These are phyloP conservation scores for Lepeophtheirus nordmannii DNA, from an alignment of 2,888 invertebrate species.

Conservation along the genomic window DNA sequence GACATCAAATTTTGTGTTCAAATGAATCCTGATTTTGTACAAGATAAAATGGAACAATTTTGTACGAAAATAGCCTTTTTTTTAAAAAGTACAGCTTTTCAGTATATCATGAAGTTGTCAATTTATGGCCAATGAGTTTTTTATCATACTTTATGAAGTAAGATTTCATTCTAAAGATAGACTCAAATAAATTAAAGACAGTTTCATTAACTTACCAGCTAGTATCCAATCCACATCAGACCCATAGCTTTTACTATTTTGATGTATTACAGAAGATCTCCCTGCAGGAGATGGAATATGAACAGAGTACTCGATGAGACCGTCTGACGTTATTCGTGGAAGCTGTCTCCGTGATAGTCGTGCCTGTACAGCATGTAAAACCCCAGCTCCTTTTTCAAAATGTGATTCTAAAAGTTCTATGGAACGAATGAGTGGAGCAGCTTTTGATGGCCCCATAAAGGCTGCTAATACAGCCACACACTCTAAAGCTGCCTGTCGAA, in stretches of 20 bases:
- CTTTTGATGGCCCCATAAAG: constrained; percentile 44
- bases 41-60: too few relatives aligned
- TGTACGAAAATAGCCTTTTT: too few relatives aligned
- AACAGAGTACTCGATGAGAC: constrained; percentile 57
- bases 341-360: constrained; percentile 56
- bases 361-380: constrained; percentile 51
- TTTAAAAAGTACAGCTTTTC: too few relatives aligned
- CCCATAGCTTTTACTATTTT: constrained; percentile 33
- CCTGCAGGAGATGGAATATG: constrained; percentile 34
- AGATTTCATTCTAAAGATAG: too few relatives aligned
- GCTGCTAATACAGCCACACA: constrained; percentile 61
- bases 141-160: too few relatives aligned
- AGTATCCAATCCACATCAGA: constrained; percentile 63
- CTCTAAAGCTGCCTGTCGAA: constrained; percentile 60
- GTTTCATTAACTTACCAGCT: constrained; percentile 36
- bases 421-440: constrained; percentile 42
- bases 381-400: constrained; percentile 32
- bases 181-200: too few relatives aligned
- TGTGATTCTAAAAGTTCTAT: constrained; percentile 36
- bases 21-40: too few relatives aligned
- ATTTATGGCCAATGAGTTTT: too few relatives aligned
- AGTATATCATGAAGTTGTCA: too few relatives aligned
- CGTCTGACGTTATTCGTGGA: constrained; percentile 53
- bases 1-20: too few relatives aligned
- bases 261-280: constrained; percentile 24